Evolutionary conservation across 2,888 invertebrate genomes (phyloP).

Genomic region (Portevinia maculata): DNA sequence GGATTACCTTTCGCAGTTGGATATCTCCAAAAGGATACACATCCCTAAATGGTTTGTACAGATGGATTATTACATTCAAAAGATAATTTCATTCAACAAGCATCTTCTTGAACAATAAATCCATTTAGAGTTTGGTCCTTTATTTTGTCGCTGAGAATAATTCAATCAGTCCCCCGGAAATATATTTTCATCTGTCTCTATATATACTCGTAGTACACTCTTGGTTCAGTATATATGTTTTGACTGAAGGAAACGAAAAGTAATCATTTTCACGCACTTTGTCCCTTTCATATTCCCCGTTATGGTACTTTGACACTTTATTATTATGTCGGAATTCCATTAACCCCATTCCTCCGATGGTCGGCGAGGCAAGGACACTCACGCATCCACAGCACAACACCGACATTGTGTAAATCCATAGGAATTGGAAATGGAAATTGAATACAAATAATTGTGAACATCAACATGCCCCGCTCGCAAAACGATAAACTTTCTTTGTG

Average conservation of each 20-base stretch:
- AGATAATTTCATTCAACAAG: constrained; percentile 63
- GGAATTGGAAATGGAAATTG: constrained; percentile 49
- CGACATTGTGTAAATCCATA: constrained; percentile 13
- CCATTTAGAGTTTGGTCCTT: constrained; percentile 5
- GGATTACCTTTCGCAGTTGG: constrained; percentile 63
- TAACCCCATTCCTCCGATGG: constrained; percentile 15
- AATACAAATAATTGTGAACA: constrained; percentile 57
- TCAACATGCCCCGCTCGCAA: not conserved
- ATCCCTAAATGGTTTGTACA: constrained; percentile 64
- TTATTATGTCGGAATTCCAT: constrained; percentile 62
- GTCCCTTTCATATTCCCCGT: constrained; percentile 51
- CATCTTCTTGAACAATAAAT: constrained; percentile 39
- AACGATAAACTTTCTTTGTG: constrained; percentile 6
- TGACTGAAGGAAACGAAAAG: constrained; percentile 28
- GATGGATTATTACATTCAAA: constrained; percentile 27
- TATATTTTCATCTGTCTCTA: constrained; percentile 7
- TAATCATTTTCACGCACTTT: constrained; percentile 62
- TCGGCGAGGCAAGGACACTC: constrained; percentile 24
- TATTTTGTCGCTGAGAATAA: constrained; percentile 24
- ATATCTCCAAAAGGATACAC: constrained; percentile 65
- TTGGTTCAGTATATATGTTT: not conserved
- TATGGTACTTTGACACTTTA: constrained; percentile 66
- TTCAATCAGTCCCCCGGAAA: constrained; percentile 58
- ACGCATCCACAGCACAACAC: constrained; percentile 43
- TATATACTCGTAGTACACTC: not conserved